Percentiles rank a stretch among this genome's conserved stretches.
Evolutionary conservation across 2,888 invertebrate species (phyloP).

Genomic region (Lasioglossum oenotherae): DNA sequence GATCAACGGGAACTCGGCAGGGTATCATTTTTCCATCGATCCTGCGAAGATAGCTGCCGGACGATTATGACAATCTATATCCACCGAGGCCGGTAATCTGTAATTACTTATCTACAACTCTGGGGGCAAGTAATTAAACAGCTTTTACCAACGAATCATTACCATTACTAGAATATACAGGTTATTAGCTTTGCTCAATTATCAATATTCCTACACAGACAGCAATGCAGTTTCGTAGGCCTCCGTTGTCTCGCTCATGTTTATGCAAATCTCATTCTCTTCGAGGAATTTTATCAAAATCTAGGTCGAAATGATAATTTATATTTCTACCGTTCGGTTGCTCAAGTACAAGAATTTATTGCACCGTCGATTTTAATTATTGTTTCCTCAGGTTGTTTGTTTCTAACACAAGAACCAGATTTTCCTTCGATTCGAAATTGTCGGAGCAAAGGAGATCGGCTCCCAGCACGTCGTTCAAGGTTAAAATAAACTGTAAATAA

Average conservation of each 20-base stretch:
- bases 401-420: no score
- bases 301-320: background rate
- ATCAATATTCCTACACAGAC: background rate
- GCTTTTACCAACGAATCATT: background rate
- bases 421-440: no score
- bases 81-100: background rate
- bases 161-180: background rate
- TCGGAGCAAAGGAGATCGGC: no score
- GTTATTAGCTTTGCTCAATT: background rate
- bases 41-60: background rate
- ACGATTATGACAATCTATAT: background rate
- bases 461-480: no score
- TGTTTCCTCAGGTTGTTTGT: no score
- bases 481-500: no score
- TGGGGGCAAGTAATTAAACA: background rate
- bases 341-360: background rate
- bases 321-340: background rate
- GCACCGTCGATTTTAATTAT: background rate
- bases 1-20: background rate
- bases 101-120: background rate
- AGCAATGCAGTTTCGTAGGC: background rate
- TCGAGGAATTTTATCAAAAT: background rate
- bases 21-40: background rate
- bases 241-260: background rate
- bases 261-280: background rate